These are phyloP conservation scores for Drosophila anceps DNA, from an alignment of 2,888 invertebrate species.

Conservation along the genomic window DNA sequence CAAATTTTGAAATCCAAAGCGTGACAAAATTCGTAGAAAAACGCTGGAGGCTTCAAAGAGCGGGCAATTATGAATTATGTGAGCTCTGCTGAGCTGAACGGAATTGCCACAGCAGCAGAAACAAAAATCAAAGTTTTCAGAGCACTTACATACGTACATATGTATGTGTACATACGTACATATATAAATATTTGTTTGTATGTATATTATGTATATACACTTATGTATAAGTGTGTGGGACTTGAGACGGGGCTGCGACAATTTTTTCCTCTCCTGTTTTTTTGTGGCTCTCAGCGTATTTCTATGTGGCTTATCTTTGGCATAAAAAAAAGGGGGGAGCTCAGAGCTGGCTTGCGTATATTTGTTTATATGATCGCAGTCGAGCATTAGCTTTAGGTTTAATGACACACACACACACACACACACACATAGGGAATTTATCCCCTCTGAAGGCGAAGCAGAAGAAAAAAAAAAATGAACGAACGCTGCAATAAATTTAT, in stretches of 20 bases:
- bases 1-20: slow-evolving; percentile 76
- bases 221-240: not conserved
- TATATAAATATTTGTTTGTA: not conserved
- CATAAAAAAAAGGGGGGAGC: slow-evolving; percentile 37
- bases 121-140: slow-evolving; percentile 52
- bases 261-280: slow-evolving; percentile 19
- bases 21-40: slow-evolving; percentile 71
- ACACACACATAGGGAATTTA: slow-evolving; percentile 14
- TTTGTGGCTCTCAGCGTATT: slow-evolving; percentile 59
- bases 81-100: slow-evolving; percentile 10
- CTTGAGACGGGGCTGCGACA: slow-evolving; percentile 33
- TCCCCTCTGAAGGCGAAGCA: slow-evolving; percentile 32
- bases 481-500: slow-evolving; percentile 75
- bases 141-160: slow-evolving; percentile 30
- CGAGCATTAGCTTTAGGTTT: slow-evolving; percentile 55
- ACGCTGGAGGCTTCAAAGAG: slow-evolving; percentile 25
- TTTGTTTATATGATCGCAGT: slow-evolving; percentile 57
- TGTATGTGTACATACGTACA: slow-evolving; percentile 6
- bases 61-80: slow-evolving; percentile 49
- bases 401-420: slow-evolving; percentile 47
- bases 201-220: slow-evolving; percentile 3
- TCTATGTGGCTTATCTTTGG: slow-evolving; percentile 55
- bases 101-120: slow-evolving; percentile 70
- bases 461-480: slow-evolving; percentile 52
- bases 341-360: slow-evolving; percentile 21